phyloP scores from a whole-genome alignment of 2,113 vertebrate genomes.

The Boulengerochromis microlepis region DNA sequence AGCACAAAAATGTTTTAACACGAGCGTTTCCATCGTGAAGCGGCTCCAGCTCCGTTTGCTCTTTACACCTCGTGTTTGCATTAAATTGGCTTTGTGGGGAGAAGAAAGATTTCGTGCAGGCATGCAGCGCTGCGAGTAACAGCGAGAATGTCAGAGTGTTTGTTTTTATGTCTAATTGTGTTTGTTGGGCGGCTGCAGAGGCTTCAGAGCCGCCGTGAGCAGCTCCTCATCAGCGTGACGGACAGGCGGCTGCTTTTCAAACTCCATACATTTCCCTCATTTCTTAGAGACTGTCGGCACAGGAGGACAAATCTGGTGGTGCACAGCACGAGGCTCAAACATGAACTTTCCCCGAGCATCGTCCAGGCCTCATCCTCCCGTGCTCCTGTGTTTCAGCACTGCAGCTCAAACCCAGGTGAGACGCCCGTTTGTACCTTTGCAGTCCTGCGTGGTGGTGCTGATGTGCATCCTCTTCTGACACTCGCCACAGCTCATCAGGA shows the following conservation, averaged over 20 bases:
- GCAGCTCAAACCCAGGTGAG: neutral
- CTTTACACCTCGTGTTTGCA: neutral
- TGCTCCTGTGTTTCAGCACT: neutral
- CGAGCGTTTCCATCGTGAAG: fast-evolving
- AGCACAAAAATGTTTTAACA: neutral
- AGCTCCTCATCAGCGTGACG: neutral
- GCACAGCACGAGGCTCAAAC: neutral
- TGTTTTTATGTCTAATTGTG: neutral
- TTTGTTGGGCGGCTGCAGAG: neutral
- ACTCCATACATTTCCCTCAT: neutral
- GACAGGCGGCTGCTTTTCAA: neutral
- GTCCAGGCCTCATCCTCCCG: neutral
- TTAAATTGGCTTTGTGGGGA: neutral
- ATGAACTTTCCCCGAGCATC: neutral
- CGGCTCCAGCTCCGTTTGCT: neutral
- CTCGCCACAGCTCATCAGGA: conserved; percentile 95
- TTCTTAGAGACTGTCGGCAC: fast-evolving
- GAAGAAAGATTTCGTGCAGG: neutral
- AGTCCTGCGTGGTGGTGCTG: conserved; percentile 79
- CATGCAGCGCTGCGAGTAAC: neutral
- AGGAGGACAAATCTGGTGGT: neutral
- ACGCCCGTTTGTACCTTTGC: conserved; percentile 79
- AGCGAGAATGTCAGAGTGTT: neutral
- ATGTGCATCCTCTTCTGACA: conserved; percentile 99
- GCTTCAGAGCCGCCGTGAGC: neutral